Base-by-base conservation (phyloP, 2,888 invertebrate species). In the Strigamia transsilvanica region DNA sequence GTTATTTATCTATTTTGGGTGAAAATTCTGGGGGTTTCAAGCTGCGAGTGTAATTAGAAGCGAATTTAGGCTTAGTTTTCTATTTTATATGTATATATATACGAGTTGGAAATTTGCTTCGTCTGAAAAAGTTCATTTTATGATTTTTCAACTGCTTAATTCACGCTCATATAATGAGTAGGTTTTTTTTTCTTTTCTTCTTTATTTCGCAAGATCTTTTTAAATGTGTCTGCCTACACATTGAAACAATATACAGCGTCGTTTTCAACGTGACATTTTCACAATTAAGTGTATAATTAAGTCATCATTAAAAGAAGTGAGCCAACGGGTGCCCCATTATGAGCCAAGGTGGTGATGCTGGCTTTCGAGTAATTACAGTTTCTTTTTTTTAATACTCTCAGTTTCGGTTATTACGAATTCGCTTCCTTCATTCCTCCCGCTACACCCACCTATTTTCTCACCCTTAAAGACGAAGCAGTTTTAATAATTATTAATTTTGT, bases 241-340 rank as follows among this genome's bases (percentile, higher is more conserved):
- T 32, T 73, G 73, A 73, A 73, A 73, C 73, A 73, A 73, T 73
- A 73, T 73, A 73, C 73, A 73, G 73, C 73, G 27, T 73, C 73
- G 73, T 27, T 73, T 73, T 51, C 32, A 27, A 12, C 32, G 73
- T 73, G 73, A 73, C 73, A 73, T 73, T 73, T 73, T 73, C 73
- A 73, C 73, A 73, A 73, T 73, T 73, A 73, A 73, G 73, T 73
- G 73, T 73, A 73, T 73, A 73, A 73, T 73, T 73, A 73, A 73
- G 73, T 73, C 73, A 73, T 73, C 73, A 73, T 73, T 73, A 73
- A 73, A 73, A 73, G 73, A 73, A 73, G 73, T 73, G 73, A 73
- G 73, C 73, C 73, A 73, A 73, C 73, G 73, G 73, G 27, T 73
- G 73, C 73, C 73, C 73, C 73, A 73, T 73, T 73, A 73, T 73